A percentile compares a stretch with the other conserved stretches of the same genome.
phyloP scores from a whole-genome alignment of 2,113 vertebrate species.

The Petaurus breviceps region DNA sequence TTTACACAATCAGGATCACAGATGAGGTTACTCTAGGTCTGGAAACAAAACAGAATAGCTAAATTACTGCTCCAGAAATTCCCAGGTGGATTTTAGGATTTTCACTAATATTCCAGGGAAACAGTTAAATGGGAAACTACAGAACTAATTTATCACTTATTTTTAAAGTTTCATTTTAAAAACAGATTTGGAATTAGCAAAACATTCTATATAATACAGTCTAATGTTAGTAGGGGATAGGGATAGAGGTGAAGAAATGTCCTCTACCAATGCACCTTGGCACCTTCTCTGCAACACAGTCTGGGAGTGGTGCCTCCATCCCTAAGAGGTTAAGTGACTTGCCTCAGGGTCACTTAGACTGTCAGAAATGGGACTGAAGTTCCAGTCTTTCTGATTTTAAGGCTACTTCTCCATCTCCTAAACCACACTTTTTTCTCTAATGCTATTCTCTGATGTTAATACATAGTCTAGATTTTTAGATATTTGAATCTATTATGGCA shows the following conservation, averaged over 20 bases:
- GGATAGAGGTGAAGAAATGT: background rate
- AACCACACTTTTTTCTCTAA: background rate
- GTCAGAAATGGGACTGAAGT: background rate
- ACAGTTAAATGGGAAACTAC: background rate
- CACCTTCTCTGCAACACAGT: background rate
- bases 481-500: background rate
- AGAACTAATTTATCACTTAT: background rate
- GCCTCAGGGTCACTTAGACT: background rate
- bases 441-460: background rate
- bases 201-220: background rate
- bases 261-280: background rate
- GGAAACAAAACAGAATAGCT: conserved; percentile 3
- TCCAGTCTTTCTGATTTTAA: background rate
- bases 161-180: background rate
- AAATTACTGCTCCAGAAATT: background rate
- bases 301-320: background rate
- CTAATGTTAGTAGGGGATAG: background rate
- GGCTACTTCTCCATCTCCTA: background rate
- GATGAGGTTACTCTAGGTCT: conserved; percentile 25
- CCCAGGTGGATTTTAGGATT: background rate
- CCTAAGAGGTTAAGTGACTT: background rate
- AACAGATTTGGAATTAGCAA: background rate
- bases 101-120: background rate
- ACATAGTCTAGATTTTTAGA: background rate
- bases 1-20: conserved; percentile 27